Evolutionary conservation across 2,888 invertebrate genomes (phyloP).

Genomic region (Craniophora ligustri): DNA sequence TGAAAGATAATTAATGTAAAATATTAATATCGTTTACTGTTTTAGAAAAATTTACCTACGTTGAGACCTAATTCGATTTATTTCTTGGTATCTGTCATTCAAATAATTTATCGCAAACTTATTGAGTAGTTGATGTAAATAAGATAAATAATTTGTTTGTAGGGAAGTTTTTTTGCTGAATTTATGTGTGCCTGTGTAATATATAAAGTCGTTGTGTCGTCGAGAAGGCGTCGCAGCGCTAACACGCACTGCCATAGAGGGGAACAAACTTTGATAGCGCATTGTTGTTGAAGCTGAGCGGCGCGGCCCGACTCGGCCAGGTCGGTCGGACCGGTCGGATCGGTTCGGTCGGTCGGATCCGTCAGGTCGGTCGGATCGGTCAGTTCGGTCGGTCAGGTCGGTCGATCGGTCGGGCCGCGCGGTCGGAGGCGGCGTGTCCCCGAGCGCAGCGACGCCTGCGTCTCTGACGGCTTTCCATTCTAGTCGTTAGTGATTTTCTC

Average conservation of each 20-base stretch:
- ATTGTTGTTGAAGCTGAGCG: constrained; percentile 17
- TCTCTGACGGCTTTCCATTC: constrained; percentile 63
- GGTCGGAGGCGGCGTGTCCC: constrained; percentile 25
- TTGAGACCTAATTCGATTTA: constrained; percentile 81
- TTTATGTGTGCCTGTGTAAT: constrained; percentile 83
- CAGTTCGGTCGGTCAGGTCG: background rate
- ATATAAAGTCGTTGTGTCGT: constrained; percentile 67
- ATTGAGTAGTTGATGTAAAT: constrained; percentile 85
- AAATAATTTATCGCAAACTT: constrained; percentile 77
- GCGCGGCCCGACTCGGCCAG: background rate
- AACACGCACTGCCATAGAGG: constrained; percentile 48
- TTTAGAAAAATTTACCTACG: constrained; percentile 89
- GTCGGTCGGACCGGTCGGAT: background rate
- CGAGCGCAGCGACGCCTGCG: constrained; percentile 37
- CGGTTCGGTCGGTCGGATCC: background rate
- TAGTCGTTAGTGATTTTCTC: constrained; percentile 84
- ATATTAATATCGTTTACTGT: constrained; percentile 84
- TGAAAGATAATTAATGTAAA: constrained; percentile 84
- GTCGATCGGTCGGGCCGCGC: background rate
- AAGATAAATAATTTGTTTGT: constrained; percentile 75
- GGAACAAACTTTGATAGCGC: constrained; percentile 38
- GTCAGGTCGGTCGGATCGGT: background rate
- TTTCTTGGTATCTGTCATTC: constrained; percentile 78
- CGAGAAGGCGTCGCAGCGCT: constrained; percentile 48
- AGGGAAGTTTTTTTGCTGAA: constrained; percentile 75